Percentiles rank a stretch among this genome's conserved stretches.
Evolutionary conservation across 64 coral and sea anemone genomes (phyloP).

Genomic region (Trachythela sp.): DNA sequence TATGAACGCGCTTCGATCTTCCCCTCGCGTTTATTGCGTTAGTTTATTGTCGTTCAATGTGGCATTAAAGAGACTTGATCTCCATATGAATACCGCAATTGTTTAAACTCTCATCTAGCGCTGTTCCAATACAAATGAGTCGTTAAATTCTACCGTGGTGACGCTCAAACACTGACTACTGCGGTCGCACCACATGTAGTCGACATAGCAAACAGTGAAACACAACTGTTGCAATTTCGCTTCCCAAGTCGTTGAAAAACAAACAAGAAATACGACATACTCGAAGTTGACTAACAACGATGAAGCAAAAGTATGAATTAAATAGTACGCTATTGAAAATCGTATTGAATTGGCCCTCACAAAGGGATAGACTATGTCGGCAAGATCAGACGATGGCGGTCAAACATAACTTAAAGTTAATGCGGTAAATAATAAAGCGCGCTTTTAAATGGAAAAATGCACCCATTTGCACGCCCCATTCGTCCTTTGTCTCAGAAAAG

Average conservation of each 20-base stretch:
- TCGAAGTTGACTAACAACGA: not conserved
- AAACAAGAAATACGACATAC: not conserved
- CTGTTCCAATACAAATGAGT: constrained; percentile 13
- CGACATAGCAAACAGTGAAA: not conserved
- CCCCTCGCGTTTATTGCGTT: not conserved
- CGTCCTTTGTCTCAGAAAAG: not conserved
- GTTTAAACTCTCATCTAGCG: not conserved
- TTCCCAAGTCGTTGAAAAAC: not conserved
- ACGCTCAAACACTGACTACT: not conserved
- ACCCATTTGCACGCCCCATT: not conserved
- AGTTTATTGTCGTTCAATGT: not conserved
- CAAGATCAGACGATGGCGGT: constrained; percentile 14
- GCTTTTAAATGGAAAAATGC: constrained; percentile 28
- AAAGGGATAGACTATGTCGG: constrained; percentile 9
- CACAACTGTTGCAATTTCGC: not conserved
- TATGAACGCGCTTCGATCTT: not conserved
- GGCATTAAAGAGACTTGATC: not conserved
- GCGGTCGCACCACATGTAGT: not conserved
- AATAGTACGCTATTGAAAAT: not conserved
- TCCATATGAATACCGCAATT: constrained; percentile 21
- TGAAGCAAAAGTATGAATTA: not conserved
- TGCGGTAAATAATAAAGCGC: constrained; percentile 22
- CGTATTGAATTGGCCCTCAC: not conserved
- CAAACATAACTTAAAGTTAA: not conserved
- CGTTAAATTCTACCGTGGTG: not conserved